Base-by-base conservation (phyloP, 2,797 vertebrate species). In the Rousettus madagascariensis region DNA sequence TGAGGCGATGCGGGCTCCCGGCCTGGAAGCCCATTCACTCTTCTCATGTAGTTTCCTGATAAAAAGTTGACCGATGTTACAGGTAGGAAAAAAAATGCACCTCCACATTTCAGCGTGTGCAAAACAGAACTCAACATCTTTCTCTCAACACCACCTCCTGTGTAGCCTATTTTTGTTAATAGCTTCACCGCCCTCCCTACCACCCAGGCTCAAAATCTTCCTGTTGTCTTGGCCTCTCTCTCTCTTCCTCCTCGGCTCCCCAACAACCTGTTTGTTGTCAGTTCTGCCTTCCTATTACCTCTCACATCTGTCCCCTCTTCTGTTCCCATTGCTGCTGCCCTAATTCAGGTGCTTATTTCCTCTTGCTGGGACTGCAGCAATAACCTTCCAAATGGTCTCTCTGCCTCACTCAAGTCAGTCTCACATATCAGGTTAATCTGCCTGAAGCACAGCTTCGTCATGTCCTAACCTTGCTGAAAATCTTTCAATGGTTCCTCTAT, bases 311-410 rank as follows among this genome's bases (percentile, higher is more conserved):
- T 69, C 49, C 57, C 16, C 51, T 77, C 30, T 78, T 86, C 94
- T 12, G 22, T 83, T 91, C 90, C 84, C 86, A 69, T 2, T 3
- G 33, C 90, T 80, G 63, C 93, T 95, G 80, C 51, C 93, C 94
- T 96, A 90, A 84, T 96, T 91, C 53, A 20, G n/a, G 49, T 43
- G 69, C 79, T 91, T 83, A 93, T 93, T 95, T 75, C 86, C 87
- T 84, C 85, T 92, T 77, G 38, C 36, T 41, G 90, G 79, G 43
- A 88, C 80, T 28, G 33, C 30, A 68, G 69, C 79, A 87, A 22
- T 69, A 86, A 86, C 55, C 66, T 79, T 69, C 91, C 66, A 53
- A 59, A 55, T 1, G 26, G 91, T 66, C 86, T 91, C 65, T 89
- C 59, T n/a, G 65, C 69, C 91, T 91, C 53, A 6, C 89, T 86